A percentile compares a stretch with the other conserved stretches of the same genome.
Conservation (phyloP, 2,797 vertebrate genomes). For the Poeciliopsis turneri region DNA sequence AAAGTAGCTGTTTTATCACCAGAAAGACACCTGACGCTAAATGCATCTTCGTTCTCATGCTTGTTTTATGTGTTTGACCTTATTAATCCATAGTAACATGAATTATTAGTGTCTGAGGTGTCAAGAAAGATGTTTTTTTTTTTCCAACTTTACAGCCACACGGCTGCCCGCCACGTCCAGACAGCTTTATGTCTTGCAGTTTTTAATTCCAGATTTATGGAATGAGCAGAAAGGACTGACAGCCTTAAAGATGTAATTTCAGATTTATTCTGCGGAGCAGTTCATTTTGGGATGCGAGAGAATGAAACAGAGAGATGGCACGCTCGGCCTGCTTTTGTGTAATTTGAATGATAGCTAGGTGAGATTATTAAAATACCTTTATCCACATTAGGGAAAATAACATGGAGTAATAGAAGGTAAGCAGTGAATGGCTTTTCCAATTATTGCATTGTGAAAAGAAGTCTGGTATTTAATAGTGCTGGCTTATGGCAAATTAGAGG, state of each 20-base stretch:
- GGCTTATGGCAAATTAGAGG: conserved; percentile 89
- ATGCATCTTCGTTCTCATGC: not conserved
- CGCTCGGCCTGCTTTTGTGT: conserved; percentile 39
- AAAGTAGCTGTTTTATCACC: not conserved
- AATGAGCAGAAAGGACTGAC: conserved; percentile 17
- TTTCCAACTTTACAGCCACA: conserved; percentile 1
- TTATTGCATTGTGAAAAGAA: conserved; percentile 88
- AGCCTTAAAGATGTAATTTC: conserved; percentile 35
- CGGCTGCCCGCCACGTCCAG: not conserved
- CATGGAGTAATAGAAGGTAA: conserved; percentile 77
- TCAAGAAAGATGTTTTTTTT: conserved; percentile 13
- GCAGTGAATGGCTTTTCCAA: conserved; percentile 87
- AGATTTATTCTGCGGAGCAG: conserved; percentile 25
- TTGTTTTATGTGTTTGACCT: not conserved
- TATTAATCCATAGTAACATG: conserved; percentile 1
- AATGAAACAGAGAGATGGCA: conserved; percentile 44
- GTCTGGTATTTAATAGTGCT: conserved; percentile 87
- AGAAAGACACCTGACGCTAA: not conserved
- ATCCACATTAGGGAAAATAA: conserved; percentile 71
- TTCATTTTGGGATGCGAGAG: conserved; percentile 12
- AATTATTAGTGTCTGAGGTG: conserved; percentile 12
- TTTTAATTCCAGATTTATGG: conserved; percentile 19
- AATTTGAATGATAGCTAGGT: conserved; percentile 57
- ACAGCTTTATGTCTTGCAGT: conserved; percentile 8
- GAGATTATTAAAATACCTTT: conserved; percentile 68